A percentile compares a stretch with the other conserved stretches of the same genome.
These are phyloP conservation scores for Agrochola litura DNA, from an alignment of 2,888 invertebrate species.

Conservation along the genomic window DNA sequence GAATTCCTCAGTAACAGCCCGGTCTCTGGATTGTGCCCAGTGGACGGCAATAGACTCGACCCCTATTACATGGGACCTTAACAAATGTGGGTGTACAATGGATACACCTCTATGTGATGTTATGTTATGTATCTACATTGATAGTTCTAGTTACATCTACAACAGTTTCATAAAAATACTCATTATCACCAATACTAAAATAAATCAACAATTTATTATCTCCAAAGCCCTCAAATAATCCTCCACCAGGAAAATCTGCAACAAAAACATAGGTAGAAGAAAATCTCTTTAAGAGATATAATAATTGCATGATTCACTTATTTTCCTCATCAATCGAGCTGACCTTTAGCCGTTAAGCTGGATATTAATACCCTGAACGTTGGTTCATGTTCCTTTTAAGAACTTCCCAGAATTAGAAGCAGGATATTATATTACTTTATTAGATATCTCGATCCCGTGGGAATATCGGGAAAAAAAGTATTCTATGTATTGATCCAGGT, in stretches of 20 bases:
- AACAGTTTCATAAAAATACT: not conserved
- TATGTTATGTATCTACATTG: too few relatives aligned
- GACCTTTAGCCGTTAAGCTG: not conserved
- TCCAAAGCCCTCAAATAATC: not conserved
- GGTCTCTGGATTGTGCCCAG: too few relatives aligned
- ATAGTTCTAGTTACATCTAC: not conserved
- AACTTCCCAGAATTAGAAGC: not conserved
- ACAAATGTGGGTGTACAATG: too few relatives aligned
- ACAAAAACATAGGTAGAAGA: not conserved
- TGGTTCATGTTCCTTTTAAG: not conserved
- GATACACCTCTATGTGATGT: too few relatives aligned
- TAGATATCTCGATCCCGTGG: too few relatives aligned
- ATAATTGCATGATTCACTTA: constrained; percentile 23
- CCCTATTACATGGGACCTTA: too few relatives aligned
- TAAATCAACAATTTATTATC: constrained; percentile 3
- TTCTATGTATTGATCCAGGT: too few relatives aligned
- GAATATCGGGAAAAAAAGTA: too few relatives aligned
- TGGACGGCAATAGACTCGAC: too few relatives aligned
- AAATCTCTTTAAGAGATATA: constrained; percentile 32
- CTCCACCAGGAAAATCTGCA: constrained; percentile 23
- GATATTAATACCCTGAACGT: constrained; percentile 6
- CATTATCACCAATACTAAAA: not conserved
- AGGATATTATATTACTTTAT: not conserved
- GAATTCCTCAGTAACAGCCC: too few relatives aligned
- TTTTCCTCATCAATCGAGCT: constrained; percentile 30